These are phyloP conservation scores for Pipistrellus nathusii DNA, from an alignment of 2,797 vertebrate genomes.

Conservation along the genomic window DNA sequence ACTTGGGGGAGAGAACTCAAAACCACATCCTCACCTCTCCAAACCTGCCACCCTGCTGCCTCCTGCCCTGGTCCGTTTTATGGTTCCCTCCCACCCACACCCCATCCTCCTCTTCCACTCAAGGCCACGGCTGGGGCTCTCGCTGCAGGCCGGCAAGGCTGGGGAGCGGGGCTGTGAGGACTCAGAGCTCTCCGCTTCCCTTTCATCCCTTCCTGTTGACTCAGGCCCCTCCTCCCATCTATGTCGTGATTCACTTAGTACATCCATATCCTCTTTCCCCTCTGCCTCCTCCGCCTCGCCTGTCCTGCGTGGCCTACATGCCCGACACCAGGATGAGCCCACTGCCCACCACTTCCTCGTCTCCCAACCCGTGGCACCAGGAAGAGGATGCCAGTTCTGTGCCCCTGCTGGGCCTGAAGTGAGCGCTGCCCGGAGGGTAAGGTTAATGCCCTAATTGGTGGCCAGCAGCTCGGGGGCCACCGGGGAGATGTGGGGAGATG, in stretches of 20 bases:
- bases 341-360: not conserved
- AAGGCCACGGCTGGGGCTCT: not conserved
- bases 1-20: not conserved
- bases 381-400: not conserved
- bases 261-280: no score
- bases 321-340: not conserved
- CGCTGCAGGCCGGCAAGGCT: not conserved
- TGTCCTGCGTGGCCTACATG: rapidly evolving
- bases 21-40: not conserved
- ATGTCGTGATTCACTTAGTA: no score
- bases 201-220: not conserved
- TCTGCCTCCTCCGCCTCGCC: not conserved
- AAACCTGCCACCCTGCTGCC: not conserved
- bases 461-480: not conserved
- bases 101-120: not conserved
- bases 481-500: not conserved
- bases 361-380: not conserved
- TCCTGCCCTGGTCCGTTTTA: not conserved
- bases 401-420: not conserved
- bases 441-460: not conserved
- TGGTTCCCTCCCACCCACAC: not conserved
- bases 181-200: not conserved
- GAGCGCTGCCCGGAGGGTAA: not conserved
- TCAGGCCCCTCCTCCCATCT: not conserved
- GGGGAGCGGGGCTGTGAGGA: not conserved